Percentiles rank a stretch among this genome's conserved stretches.
Evolutionary conservation across 2,113 vertebrate species (phyloP).

Genomic region (Cavia aperea): DNA sequence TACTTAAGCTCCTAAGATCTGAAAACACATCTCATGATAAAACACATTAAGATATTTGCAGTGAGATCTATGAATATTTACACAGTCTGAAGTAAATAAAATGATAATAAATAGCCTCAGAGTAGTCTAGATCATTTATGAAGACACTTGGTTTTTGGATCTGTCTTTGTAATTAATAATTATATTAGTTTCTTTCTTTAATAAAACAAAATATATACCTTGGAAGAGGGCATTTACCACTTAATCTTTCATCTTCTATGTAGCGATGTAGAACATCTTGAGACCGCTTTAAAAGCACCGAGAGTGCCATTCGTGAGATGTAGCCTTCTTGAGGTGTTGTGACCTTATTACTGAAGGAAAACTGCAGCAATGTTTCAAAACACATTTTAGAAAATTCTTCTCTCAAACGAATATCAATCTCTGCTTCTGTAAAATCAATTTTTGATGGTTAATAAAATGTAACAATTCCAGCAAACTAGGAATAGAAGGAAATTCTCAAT

Average conservation of each 20-base stretch:
- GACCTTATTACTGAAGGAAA: conserved; percentile 98
- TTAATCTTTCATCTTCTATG: conserved; percentile 94
- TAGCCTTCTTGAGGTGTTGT: conserved; percentile 97
- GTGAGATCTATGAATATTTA: conserved; percentile 34
- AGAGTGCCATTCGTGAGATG: conserved; percentile 97
- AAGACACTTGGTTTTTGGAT: conserved; percentile 26
- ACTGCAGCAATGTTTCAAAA: conserved; percentile 97
- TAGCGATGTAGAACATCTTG: conserved; percentile 94
- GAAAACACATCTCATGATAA: conserved; percentile 21
- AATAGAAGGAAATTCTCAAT: conserved; percentile 23
- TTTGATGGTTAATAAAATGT: conserved; percentile 44
- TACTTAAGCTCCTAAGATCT: neutral
- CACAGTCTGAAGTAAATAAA: neutral
- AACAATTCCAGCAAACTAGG: conserved; percentile 27
- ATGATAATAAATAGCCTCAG: conserved; percentile 24
- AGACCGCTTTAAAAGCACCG: conserved; percentile 92
- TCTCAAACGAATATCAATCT: conserved; percentile 96
- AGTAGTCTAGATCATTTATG: neutral
- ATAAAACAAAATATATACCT: conserved; percentile 77
- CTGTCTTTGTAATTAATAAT: neutral
- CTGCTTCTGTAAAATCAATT: conserved; percentile 86
- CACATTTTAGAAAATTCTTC: conserved; percentile 99
- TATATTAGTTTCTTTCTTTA: neutral
- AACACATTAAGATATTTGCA: neutral
- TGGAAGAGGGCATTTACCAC: conserved; percentile 96